Percentiles rank a stretch among this genome's conserved stretches.
Evolutionary conservation across 2,888 invertebrate genomes (phyloP).

Genomic region (Zygaena filipendulae): DNA sequence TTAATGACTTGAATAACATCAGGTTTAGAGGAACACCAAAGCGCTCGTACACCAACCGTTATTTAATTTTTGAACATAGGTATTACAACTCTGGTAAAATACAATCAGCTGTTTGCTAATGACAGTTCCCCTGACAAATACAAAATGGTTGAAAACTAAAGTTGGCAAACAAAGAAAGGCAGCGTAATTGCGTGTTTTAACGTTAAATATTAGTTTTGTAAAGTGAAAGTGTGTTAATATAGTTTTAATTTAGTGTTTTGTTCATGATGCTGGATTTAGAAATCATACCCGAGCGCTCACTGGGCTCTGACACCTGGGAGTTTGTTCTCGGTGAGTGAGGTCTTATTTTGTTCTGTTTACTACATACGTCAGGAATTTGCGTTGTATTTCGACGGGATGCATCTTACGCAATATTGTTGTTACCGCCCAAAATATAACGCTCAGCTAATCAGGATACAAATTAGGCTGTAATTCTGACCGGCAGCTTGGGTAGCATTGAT

Average conservation of each 20-base stretch:
- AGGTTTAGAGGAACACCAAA: no score
- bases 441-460: no score
- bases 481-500: slow-evolving; percentile 34
- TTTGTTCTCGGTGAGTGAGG: slow-evolving; percentile 95
- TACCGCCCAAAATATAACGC: slow-evolving; percentile 13
- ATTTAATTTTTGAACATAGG: no score
- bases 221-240: slow-evolving; percentile 59
- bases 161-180: slow-evolving; percentile 69
- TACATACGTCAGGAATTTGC: slow-evolving; percentile 63
- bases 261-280: slow-evolving; percentile 93
- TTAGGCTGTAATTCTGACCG: no score
- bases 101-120: slow-evolving; percentile 71
- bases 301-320: slow-evolving; percentile 98
- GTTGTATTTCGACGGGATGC: slow-evolving; percentile 52
- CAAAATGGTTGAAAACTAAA: slow-evolving; percentile 70
- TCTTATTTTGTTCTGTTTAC: slow-evolving; percentile 45
- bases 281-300: slow-evolving; percentile 93
- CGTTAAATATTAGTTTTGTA: slow-evolving; percentile 43
- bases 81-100: slow-evolving; percentile 52
- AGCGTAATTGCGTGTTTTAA: slow-evolving; percentile 56
- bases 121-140: slow-evolving; percentile 69
- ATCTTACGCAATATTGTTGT: slow-evolving; percentile 57
- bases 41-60: no score
- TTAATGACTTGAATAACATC: no score
- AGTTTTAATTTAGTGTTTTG: slow-evolving; percentile 85